Evolutionary conservation across 2,797 vertebrate species (phyloP).

Genomic region (Hoplostethus atlanticus): DNA sequence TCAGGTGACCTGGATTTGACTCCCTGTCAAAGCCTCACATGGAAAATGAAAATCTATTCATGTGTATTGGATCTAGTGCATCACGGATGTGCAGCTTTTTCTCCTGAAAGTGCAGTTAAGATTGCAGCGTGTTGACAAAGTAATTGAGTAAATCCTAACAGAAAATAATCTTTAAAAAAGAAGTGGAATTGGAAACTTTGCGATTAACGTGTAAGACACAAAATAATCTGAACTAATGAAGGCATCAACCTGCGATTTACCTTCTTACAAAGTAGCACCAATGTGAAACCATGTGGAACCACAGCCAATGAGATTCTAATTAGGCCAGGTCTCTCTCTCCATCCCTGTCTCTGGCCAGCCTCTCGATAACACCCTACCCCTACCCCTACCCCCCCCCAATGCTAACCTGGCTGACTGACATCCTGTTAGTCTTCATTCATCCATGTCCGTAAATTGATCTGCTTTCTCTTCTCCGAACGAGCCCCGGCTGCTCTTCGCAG

Average conservation of each 20-base stretch:
- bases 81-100: slow-evolving; percentile 61
- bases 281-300: slow-evolving; percentile 18
- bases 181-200: slow-evolving; percentile 37
- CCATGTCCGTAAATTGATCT: slow-evolving; percentile 61
- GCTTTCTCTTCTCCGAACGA: slow-evolving; percentile 58
- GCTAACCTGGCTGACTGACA: slow-evolving; percentile 34
- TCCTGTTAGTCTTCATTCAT: slow-evolving; percentile 53
- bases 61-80: slow-evolving; percentile 71
- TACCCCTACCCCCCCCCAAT: slow-evolving; percentile 21
- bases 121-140: slow-evolving; percentile 62
- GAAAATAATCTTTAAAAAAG: slow-evolving; percentile 43
- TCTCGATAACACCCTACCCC: slow-evolving; percentile 8
- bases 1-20: slow-evolving; percentile 85
- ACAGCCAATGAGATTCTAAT: slow-evolving; percentile 29
- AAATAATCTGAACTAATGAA: slow-evolving; percentile 27
- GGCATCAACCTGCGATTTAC: slow-evolving; percentile 19
- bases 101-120: slow-evolving; percentile 56
- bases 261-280: slow-evolving; percentile 4
- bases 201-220: slow-evolving; percentile 39
- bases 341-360: slow-evolving; percentile 13
- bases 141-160: slow-evolving; percentile 36
- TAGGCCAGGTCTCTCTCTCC: neutral
- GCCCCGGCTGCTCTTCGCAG: slow-evolving; percentile 46
- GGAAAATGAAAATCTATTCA: slow-evolving; percentile 77
- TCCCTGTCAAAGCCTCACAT: slow-evolving; percentile 71